Percentiles rank a stretch among this genome's conserved stretches.
These are phyloP conservation scores for Ophraella communa DNA, from an alignment of 2,888 invertebrate genomes.

Conservation along the genomic window DNA sequence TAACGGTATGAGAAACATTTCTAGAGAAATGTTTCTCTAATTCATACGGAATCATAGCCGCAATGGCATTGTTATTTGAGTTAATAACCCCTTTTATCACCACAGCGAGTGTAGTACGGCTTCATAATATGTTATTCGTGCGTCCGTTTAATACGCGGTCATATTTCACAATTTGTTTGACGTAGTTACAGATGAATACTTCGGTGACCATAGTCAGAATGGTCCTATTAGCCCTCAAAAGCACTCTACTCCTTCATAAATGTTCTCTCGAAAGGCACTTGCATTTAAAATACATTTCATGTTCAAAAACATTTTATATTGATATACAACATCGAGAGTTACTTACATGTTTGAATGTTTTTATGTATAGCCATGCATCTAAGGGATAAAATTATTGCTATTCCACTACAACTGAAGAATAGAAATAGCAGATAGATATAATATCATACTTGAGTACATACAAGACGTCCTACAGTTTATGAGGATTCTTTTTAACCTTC, in stretches of 20 bases:
- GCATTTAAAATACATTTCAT: neutral
- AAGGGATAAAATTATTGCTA: no score
- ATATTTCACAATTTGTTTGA: conserved; percentile 9
- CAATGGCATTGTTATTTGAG: neutral
- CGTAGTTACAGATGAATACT: conserved; percentile 1
- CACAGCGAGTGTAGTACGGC: neutral
- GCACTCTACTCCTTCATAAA: conserved; percentile 1
- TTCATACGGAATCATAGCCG: no score
- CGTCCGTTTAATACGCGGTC: conserved; percentile 13
- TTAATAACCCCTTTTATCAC: neutral
- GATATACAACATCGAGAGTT: neutral
- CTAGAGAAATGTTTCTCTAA: no score
- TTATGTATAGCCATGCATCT: no score
- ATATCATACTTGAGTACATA: no score
- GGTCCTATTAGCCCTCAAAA: neutral
- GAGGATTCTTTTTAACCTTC: no score
- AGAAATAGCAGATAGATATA: no score
- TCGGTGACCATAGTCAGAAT: conserved; percentile 1
- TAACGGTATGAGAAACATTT: no score
- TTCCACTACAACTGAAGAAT: no score
- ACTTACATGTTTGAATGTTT: neutral
- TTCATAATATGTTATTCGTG: neutral
- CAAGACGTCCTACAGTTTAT: no score
- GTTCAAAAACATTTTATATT: neutral
- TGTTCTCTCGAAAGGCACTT: neutral